A percentile compares a stretch with the other conserved stretches of the same genome.
Evolutionary conservation across 1,140 invertebrate species (phyloP).

Genomic region (Drosophila repletoides): DNA sequence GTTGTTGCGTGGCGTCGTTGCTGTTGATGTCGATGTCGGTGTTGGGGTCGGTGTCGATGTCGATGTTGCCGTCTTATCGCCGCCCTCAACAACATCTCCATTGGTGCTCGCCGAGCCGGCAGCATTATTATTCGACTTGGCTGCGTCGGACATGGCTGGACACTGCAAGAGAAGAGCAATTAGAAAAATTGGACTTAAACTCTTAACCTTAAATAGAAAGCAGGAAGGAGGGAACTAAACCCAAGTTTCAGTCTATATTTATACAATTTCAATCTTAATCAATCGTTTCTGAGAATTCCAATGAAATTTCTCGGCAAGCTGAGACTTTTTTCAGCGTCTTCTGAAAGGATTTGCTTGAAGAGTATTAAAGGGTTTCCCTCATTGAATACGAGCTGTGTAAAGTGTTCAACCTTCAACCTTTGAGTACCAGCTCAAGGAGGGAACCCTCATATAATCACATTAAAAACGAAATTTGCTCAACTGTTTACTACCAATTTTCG

Average conservation of each 20-base stretch:
- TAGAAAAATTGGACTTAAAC: not conserved
- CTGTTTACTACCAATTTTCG: constrained; percentile 3
- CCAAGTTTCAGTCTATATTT: too few relatives aligned
- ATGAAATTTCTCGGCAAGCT: too few relatives aligned
- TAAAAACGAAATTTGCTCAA: constrained; percentile 6
- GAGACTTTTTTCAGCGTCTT: too few relatives aligned
- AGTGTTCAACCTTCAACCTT: not conserved
- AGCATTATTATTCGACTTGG: constrained; percentile 66
- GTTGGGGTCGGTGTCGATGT: too few relatives aligned
- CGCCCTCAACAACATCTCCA: constrained; percentile 10
- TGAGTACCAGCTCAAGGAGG: not conserved
- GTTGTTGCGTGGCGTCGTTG: constrained; percentile 48
- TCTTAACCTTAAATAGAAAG: not conserved
- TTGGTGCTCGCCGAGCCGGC: constrained; percentile 16
- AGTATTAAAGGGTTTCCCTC: too few relatives aligned
- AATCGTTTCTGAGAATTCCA: too few relatives aligned
- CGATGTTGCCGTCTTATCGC: constrained; percentile 2
- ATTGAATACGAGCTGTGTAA: too few relatives aligned
- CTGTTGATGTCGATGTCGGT: not conserved
- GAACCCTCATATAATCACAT: not conserved
- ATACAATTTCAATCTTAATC: too few relatives aligned
- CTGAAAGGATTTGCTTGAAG: too few relatives aligned
- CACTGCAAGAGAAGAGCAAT: constrained; percentile 16
- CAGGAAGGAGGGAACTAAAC: too few relatives aligned
- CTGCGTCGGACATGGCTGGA: constrained; percentile 53